These are phyloP conservation scores for Ennomos fuscantarius DNA, from an alignment of 2,888 invertebrate species.

Conservation along the genomic window DNA sequence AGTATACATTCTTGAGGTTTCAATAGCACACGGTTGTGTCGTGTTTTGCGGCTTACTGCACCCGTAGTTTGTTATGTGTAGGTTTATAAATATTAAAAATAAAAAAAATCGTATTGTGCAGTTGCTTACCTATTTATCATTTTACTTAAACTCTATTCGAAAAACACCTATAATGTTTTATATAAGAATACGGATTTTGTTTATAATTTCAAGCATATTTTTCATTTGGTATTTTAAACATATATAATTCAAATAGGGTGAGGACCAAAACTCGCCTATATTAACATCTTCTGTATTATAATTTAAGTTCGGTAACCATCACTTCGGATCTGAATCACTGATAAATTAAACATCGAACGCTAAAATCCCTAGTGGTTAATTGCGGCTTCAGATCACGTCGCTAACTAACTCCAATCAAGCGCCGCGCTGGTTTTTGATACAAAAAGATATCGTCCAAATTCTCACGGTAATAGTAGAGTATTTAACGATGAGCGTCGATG, in stretches of 20 bases:
- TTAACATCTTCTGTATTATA: no score
- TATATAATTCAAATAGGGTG: no score
- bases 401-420: constrained; percentile 38
- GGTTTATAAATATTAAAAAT: background rate
- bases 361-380: constrained; percentile 13
- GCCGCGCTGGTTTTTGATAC: background rate
- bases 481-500: no score
- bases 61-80: constrained; percentile 20
- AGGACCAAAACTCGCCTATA: no score
- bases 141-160: no score
- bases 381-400: constrained; percentile 26
- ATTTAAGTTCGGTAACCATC: background rate
- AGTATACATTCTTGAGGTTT: constrained; percentile 36
- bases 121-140: no score
- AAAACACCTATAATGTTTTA: no score
- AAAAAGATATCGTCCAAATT: constrained; percentile 3
- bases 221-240: no score
- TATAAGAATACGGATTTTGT: no score
- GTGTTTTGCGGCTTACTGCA: constrained; percentile 39
- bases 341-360: constrained; percentile 19
- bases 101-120: no score
- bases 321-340: constrained; percentile 20
- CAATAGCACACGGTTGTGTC: constrained; percentile 21
- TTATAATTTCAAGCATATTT: no score
- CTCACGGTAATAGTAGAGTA: no score